Conservation (phyloP, 2,113 vertebrate species). For the Leucopsar rothschildi region DNA sequence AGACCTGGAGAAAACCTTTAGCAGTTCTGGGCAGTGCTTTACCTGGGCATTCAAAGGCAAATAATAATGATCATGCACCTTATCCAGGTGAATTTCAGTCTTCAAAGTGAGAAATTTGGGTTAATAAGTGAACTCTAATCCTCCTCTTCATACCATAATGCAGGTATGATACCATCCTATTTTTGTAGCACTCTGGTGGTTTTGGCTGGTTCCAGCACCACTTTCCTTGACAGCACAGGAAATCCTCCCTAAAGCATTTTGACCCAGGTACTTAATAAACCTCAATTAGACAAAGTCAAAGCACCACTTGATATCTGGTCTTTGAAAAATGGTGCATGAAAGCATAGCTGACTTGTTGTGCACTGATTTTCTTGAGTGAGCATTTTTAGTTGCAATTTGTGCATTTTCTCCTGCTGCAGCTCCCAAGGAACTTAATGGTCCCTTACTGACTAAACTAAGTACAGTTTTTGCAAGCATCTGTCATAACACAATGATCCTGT, state of each 20-base stretch:
- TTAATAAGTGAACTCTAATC: background rate
- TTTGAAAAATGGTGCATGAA: background rate
- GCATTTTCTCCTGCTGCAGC: background rate
- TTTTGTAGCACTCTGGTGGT: background rate
- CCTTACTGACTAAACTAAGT: background rate
- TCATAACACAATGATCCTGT: background rate
- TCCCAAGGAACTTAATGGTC: background rate
- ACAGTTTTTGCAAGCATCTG: background rate
- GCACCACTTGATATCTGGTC: background rate
- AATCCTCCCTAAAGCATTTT: background rate
- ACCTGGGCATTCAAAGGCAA: background rate
- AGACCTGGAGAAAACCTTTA: background rate
- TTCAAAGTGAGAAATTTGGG: background rate
- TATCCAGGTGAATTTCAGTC: background rate
- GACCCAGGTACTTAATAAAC: background rate
- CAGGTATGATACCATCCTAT: background rate
- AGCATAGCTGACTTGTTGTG: background rate
- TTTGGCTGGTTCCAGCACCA: background rate
- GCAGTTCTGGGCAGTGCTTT: background rate
- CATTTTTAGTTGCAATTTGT: background rate
- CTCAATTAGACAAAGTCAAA: background rate
- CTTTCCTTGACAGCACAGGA: background rate
- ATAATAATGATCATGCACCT: background rate
- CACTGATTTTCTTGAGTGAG: background rate
- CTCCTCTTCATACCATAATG: background rate